Conservation (phyloP, 2,797 vertebrate species). For the Semaprochilodus insignis region DNA sequence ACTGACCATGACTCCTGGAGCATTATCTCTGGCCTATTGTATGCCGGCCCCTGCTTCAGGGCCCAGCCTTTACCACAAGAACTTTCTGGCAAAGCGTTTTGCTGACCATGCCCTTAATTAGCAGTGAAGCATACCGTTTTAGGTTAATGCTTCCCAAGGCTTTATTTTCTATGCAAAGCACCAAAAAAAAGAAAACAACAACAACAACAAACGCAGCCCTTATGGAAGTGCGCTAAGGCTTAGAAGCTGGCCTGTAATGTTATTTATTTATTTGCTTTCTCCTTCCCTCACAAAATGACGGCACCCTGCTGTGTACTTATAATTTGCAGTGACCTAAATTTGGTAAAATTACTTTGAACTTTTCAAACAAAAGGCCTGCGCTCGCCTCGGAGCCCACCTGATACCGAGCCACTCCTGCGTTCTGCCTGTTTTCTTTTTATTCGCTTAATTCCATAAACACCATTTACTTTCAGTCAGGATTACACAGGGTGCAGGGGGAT, state of each 20-base stretch:
- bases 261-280: slow-evolving; percentile 65
- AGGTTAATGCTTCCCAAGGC: slow-evolving; percentile 61
- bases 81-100: slow-evolving; percentile 63
- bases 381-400: slow-evolving; percentile 56
- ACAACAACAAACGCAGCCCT: slow-evolving; percentile 33
- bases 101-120: slow-evolving; percentile 75
- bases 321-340: slow-evolving; percentile 75
- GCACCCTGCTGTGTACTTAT: slow-evolving; percentile 66
- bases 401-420: slow-evolving; percentile 50
- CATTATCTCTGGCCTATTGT: slow-evolving; percentile 70
- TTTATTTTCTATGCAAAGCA: slow-evolving; percentile 55
- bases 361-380: slow-evolving; percentile 68
- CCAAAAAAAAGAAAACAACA: slow-evolving; percentile 46
- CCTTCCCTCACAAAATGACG: slow-evolving; percentile 65
- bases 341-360: slow-evolving; percentile 75
- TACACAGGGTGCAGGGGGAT: slow-evolving; percentile 57
- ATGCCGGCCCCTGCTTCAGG: slow-evolving; percentile 69
- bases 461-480: slow-evolving; percentile 67
- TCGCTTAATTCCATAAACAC: slow-evolving; percentile 69
- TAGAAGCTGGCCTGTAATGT: slow-evolving; percentile 41
- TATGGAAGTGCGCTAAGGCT: slow-evolving; percentile 59
- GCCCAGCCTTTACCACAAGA: slow-evolving; percentile 56
- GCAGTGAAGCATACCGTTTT: slow-evolving; percentile 67
- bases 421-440: slow-evolving; percentile 59
- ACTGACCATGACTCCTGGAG: slow-evolving; percentile 68